Evolutionary conservation across 2,797 vertebrate species (phyloP), one percentile per base, ranked within the genome.

Genomic region (Pangasius djambal): DNA sequence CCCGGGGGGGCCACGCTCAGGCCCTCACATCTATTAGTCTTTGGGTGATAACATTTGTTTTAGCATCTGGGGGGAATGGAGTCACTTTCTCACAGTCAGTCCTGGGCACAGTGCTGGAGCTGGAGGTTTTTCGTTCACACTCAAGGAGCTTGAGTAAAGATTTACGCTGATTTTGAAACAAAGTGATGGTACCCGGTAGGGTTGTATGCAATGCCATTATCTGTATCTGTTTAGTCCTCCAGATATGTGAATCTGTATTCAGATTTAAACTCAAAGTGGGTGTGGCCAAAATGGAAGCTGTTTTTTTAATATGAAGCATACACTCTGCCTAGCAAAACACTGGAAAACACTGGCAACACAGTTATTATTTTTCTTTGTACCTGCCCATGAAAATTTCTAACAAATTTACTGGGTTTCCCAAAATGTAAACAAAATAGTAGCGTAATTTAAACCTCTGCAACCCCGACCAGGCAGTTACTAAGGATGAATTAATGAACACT

Each of bases 1-100:
- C 93, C 92, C 89, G 85, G 79, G 83, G 83, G 88, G 81, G 48
- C 88, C 82, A 89, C 88, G 89, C 92, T 89, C 57, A 67, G 90
- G 83, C 94, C 93, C 92, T 91, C 92, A 88, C 93, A 91, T 94
- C 93, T 94, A 95, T 96, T 96, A 95, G 95, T 95, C 94, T 95
- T 92, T 90, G 90, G 90, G 91, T 88, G 92, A 91, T 94, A 92
- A 91, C 94, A 94, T 96, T 96, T 94, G 94, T 95, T 95, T 92
- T 82, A 92, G 90, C 90, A 89, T 91, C 91, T 89, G 91, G 88
- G 40, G 89, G 83, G 90, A 88, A 78, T 31, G 40, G 37, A 20
- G 87, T 61, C 89, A 88, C 75, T 94, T 94, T 81, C 88, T 95
- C 93, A 93, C 86, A 88, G 92, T 94, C 92, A 92, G 78, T 81